Base-by-base conservation (phyloP, 2,113 vertebrate genomes). In the Cacatua alba region DNA sequence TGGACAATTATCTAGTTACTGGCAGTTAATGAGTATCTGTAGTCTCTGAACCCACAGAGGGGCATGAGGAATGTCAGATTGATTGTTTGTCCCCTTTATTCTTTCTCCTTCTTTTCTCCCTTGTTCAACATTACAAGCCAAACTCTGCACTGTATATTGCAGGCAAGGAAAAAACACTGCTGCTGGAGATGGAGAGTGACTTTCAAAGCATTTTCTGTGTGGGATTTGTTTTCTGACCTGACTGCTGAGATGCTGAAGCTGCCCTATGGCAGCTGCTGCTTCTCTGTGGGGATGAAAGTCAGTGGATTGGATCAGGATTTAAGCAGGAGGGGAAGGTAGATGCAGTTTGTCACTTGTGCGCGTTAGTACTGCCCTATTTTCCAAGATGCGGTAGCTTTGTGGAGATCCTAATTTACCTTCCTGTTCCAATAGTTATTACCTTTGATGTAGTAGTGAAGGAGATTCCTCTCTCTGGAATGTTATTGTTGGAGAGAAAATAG, bases 301-400 rank as follows among this genome's bases (percentile, higher is more conserved):
- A 2, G 39, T 0, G 0, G 0, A 0, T 17, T 33, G 76, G 24
- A 13, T 31, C 8, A 3, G 59, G 35, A 3, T 8, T 59, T 23
- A 4, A 44, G 74, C 25, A 20, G 41, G 10, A 26, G 13, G 13
- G 46, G 60, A 20, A n/a, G 63, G 43, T 19, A 64, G 29, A 33
- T 5, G 12, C 2, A 14, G 16, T 13, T 53, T 65, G 31, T 69
- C 33, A 17, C 17, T 16, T 0, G 17, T 14, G 6, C 2, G 0
- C 1, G 0, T 28, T 41, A 41, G n/a, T 86, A 23, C 51, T 64
- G 44, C 35, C 44, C 29, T 7, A 2, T 39, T 51, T 75, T 62
- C 37, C 0, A 0, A 63, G 43, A 16, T 24, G 12, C 25, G 48
- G 25, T 21, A 18, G 31, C 55, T 83, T 78, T 78, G 55, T 3